Percentiles rank a stretch among this genome's conserved stretches.
Conservation (phyloP, 2,113 vertebrate genomes). For the Chauna torquata region DNA sequence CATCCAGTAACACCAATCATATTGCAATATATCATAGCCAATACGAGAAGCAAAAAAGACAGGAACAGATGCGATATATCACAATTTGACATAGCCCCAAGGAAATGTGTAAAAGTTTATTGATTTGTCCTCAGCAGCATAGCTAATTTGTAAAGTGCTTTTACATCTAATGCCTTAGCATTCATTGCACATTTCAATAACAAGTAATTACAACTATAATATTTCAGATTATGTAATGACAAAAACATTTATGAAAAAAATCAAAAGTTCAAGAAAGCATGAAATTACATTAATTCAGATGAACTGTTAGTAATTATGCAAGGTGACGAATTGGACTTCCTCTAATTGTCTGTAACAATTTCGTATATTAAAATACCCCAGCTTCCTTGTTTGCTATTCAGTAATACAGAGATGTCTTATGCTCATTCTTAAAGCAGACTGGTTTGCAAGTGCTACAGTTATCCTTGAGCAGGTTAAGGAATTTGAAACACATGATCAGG, state of each 20-base stretch:
- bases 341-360: constrained; percentile 37
- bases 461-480: background rate
- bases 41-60: background rate
- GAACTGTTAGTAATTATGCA: constrained; percentile 44
- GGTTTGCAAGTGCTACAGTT: background rate
- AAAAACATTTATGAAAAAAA: constrained; percentile 41
- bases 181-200: constrained; percentile 23
- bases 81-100: background rate
- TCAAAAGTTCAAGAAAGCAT: constrained; percentile 60
- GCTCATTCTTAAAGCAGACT: background rate
- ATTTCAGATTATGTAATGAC: constrained; percentile 51
- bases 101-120: background rate
- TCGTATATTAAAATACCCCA: background rate
- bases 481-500: fast-evolving
- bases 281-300: constrained; percentile 64
- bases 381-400: background rate
- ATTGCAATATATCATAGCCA: background rate
- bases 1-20: background rate
- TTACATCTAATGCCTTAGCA: background rate
- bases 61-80: background rate
- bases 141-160: constrained; percentile 18
- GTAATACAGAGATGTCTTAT: background rate
- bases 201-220: constrained; percentile 28
- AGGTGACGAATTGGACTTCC: constrained; percentile 34
- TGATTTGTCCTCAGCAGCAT: background rate